These are phyloP conservation scores for Microctenopoma stevenorrisi DNA, from an alignment of 2,797 vertebrate genomes.

Conservation along the genomic window DNA sequence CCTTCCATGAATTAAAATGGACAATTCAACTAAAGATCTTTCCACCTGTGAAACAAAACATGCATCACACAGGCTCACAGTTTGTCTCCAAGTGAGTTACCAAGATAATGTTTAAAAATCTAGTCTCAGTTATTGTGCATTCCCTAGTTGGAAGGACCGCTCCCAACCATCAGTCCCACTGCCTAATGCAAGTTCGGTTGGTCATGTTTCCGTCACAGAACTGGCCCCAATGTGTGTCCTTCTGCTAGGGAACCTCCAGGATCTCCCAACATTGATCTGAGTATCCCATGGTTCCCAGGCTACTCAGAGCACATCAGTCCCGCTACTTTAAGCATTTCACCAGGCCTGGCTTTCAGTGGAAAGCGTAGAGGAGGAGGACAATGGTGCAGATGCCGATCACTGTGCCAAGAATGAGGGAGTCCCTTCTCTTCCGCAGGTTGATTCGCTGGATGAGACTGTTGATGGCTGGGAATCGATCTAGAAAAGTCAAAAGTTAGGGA, in stretches of 20 bases:
- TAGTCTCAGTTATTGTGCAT: conserved; percentile 73
- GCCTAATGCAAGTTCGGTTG: conserved; percentile 73
- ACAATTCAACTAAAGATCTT: conserved; percentile 75
- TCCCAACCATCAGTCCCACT: conserved; percentile 48
- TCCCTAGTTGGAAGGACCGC: conserved; percentile 58
- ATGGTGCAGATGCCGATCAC: conserved; percentile 95
- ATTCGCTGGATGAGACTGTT: conserved; percentile 97
- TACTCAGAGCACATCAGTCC: conserved; percentile 53
- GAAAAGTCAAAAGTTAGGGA: conserved; percentile 65
- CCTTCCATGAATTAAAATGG: conserved; percentile 69
- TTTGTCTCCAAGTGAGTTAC: conserved; percentile 48
- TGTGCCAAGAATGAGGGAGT: conserved; percentile 93
- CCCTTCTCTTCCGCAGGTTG: conserved; percentile 95
- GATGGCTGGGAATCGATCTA: conserved; percentile 96
- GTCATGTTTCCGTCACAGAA: conserved; percentile 66
- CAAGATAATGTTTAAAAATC: conserved; percentile 69
- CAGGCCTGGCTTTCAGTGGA: conserved; percentile 88
- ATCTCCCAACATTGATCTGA: conserved; percentile 55
- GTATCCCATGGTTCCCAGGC: conserved; percentile 47
- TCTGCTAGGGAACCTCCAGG: conserved; percentile 59
- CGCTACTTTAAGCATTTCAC: conserved; percentile 51
- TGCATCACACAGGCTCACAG: conserved; percentile 38
- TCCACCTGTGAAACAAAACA: conserved; percentile 62
- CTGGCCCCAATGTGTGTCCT: conserved; percentile 69
- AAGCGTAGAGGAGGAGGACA: conserved; percentile 93